Evolutionary conservation across 2,113 vertebrate genomes (phyloP), one percentile per base, ranked within the genome.

Genomic region (Corythornis madagascariensis): DNA sequence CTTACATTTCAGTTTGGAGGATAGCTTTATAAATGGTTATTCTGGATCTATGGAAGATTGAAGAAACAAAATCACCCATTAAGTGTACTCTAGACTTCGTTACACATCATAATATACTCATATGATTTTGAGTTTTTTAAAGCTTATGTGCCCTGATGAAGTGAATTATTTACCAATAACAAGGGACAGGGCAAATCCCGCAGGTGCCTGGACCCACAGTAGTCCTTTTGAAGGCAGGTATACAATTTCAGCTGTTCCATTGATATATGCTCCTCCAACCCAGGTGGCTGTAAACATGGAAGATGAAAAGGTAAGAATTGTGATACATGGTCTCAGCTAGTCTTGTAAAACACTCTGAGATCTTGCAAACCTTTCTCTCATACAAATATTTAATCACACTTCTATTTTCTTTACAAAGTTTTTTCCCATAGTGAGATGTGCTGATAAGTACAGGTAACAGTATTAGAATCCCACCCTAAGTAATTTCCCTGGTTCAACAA

Each of bases 211-310:
- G 43, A 98, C 97, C 98, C 98, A 99, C 40, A 98, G 67, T 7
- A 98, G 93, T 10, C 98, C 98, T 31, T 97, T 96, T 10, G 97
- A 98, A 42, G 98, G 98, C 88, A 98, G 97, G 86, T 98, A 98
- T 42, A 98, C 95, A 1, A 98, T 98, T 93, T 99, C 98, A 87
- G 98, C 98, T 18, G 97, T 98, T 35, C 98, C 98, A 5, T 98
- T 97, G 72, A 98, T 98, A 82, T 98, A 98, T 26, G 98, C 98
- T 94, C 98, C 98, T 87, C 98, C 98, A 50, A 98, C 98, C 98
- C 98, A 98, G 2, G 98, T 98, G 38, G 98, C 98, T 99, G 94
- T 55, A 53, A 87, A 82, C 13, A 50, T 25, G 10, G n/a, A 53
- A 89, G 33, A 61, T 21, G 26, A 24, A 79, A 26, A 70, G 31